phyloP scores from a whole-genome alignment of 2,113 vertebrate genomes.

The Pterophyllum scalare region DNA sequence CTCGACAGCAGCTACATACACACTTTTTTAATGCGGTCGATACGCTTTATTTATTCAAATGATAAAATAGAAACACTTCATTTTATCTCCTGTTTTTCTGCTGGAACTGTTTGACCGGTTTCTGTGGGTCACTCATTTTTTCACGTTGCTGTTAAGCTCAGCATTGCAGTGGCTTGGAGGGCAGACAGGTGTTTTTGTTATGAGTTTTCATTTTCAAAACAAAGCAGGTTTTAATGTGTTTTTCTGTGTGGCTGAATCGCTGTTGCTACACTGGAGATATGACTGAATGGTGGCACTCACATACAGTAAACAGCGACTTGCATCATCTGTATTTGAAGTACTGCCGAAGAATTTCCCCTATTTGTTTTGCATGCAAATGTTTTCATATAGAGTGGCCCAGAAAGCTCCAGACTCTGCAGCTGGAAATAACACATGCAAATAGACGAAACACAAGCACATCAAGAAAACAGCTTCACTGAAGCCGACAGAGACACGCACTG shows the following conservation, averaged over 20 bases:
- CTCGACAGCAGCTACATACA: neutral
- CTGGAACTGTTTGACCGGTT: neutral
- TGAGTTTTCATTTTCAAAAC: neutral
- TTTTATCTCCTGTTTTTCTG: neutral
- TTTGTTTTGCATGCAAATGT: conserved; percentile 5
- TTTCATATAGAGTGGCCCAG: fast-evolving
- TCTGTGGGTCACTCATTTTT: neutral
- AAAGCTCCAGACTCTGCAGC: neutral
- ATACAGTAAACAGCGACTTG: neutral
- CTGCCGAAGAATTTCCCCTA: neutral
- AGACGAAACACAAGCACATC: neutral
- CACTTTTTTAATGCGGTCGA: neutral
- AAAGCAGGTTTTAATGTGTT: neutral
- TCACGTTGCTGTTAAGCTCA: neutral
- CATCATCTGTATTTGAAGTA: neutral
- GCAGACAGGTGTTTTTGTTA: neutral
- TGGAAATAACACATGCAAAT: neutral
- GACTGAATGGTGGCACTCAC: neutral
- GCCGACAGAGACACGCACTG: neutral
- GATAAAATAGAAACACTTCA: neutral
- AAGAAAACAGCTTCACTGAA: neutral
- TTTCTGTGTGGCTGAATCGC: neutral
- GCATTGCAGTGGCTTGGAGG: neutral
- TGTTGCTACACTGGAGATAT: neutral
- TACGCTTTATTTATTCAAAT: neutral